Conservation (phyloP, 2,888 invertebrate genomes). For the Nowickia ferox region DNA sequence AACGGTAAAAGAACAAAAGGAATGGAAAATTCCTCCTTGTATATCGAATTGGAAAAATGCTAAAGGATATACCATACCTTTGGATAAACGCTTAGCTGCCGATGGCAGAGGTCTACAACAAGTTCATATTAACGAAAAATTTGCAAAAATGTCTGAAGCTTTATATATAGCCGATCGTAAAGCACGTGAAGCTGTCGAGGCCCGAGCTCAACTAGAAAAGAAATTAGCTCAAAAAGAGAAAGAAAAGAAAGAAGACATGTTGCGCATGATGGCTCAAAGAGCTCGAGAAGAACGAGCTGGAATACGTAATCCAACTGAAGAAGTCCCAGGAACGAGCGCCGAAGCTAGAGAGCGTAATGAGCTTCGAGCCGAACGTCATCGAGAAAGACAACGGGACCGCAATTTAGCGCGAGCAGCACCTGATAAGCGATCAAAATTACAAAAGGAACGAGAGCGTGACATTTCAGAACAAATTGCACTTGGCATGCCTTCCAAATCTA, state of each 20-base stretch:
- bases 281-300: slow-evolving; percentile 98
- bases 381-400: slow-evolving; percentile 95
- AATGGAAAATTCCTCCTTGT: slow-evolving; percentile 99
- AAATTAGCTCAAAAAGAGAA: slow-evolving; percentile 99
- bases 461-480: slow-evolving; percentile 99
- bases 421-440: slow-evolving; percentile 95
- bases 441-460: slow-evolving; percentile 96
- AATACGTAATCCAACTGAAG: slow-evolving; percentile 82
- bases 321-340: slow-evolving; percentile 81
- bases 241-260: slow-evolving; percentile 97
- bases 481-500: slow-evolving; percentile 93
- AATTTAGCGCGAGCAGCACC: slow-evolving; percentile 97
- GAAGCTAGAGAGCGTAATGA: slow-evolving; percentile 92
- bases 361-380: slow-evolving; percentile 93
- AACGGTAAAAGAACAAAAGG: slow-evolving; percentile 99
- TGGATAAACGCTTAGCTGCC: slow-evolving; percentile 98
- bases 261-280: slow-evolving; percentile 95
- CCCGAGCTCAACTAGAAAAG: slow-evolving; percentile 96
- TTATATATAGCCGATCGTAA: slow-evolving; percentile 98
- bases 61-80: slow-evolving; percentile 95
- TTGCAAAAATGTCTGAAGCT: slow-evolving; percentile 98
- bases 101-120: slow-evolving; percentile 98
- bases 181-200: slow-evolving; percentile 98
- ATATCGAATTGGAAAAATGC: slow-evolving; percentile 99
- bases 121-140: slow-evolving; percentile 99